These are phyloP conservation scores for Melinopterus prodromus DNA, from an alignment of 2,888 invertebrate species.

Conservation along the genomic window DNA sequence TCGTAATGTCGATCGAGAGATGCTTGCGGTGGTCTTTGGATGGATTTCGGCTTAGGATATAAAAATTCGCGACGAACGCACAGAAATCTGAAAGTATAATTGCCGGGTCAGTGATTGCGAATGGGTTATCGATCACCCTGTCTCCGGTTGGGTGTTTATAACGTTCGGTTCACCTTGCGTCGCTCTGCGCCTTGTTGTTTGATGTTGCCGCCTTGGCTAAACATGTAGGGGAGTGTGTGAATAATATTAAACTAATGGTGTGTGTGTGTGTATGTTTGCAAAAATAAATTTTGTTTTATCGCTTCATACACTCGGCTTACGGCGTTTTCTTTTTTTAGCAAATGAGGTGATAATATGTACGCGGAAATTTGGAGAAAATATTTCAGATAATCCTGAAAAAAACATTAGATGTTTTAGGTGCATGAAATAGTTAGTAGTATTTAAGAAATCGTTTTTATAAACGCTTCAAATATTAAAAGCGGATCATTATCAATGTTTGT, in stretches of 20 bases:
- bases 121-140: slow-evolving; percentile 4
- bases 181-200: background rate
- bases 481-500: too few relatives aligned
- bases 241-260: background rate
- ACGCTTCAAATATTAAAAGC: too few relatives aligned
- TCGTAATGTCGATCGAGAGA: slow-evolving; percentile 11
- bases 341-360: background rate
- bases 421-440: too few relatives aligned
- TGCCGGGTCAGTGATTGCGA: background rate
- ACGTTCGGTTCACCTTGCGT: background rate
- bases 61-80: background rate
- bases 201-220: background rate
- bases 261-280: background rate
- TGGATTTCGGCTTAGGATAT: background rate
- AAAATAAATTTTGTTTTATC: slow-evolving; percentile 4
- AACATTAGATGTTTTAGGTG: too few relatives aligned
- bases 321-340: background rate
- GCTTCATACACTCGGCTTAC: background rate
- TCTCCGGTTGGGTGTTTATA: background rate
- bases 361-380: too few relatives aligned
- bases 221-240: background rate
- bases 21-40: background rate
- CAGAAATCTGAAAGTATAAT: background rate
- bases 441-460: too few relatives aligned
- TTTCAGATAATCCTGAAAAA: too few relatives aligned